Conservation (phyloP, 2,113 vertebrate genomes). For the Leiothrix lutea region DNA sequence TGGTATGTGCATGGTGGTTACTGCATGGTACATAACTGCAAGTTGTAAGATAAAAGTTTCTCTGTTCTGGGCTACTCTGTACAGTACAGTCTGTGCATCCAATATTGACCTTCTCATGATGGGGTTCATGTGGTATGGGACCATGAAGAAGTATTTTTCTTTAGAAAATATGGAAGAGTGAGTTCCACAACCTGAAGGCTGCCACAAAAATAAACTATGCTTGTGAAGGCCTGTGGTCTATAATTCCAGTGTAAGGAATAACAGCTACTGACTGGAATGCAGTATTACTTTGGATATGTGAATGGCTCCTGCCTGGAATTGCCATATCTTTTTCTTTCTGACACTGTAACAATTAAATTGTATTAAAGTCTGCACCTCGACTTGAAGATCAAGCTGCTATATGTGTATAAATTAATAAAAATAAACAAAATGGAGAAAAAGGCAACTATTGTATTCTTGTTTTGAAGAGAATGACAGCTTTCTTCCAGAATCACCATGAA, state of each 20-base stretch:
- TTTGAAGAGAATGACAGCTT: not conserved
- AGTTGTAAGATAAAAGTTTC: not conserved
- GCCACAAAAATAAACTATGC: not conserved
- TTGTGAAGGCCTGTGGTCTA: not conserved
- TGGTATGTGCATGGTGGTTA: not conserved
- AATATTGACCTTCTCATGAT: not conserved
- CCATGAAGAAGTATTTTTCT: not conserved
- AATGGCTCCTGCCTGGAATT: not conserved
- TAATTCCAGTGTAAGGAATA: not conserved
- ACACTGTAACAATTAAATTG: not conserved
- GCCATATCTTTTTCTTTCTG: not conserved
- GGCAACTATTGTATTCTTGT: not conserved
- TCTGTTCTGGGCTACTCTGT: not conserved
- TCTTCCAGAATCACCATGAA: not conserved
- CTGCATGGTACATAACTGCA: accelerated
- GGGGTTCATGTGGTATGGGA: not conserved
- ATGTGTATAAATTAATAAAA: not conserved
- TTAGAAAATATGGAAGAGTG: not conserved
- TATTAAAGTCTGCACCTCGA: not conserved
- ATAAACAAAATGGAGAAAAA: not conserved
- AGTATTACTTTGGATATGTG: not conserved
- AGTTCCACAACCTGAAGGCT: not conserved
- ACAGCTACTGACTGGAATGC: not conserved
- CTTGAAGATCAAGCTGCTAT: not conserved
- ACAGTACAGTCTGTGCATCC: not conserved